phyloP scores from a whole-genome alignment of 2,113 vertebrate species.

The Riparia riparia region DNA sequence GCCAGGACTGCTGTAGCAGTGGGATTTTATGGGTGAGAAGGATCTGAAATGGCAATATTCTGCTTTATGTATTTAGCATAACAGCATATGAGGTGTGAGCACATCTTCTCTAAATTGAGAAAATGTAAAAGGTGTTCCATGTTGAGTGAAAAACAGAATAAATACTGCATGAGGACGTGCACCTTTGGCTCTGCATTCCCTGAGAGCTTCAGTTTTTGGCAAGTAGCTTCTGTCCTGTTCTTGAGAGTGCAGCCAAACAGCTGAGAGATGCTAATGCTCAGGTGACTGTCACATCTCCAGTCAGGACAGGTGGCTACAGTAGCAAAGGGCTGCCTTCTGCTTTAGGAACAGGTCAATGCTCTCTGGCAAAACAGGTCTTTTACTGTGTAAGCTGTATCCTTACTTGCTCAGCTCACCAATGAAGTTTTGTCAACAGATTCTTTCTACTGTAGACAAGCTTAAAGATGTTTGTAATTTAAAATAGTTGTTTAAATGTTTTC shows the following conservation, averaged over 20 bases:
- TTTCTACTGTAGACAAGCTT: not conserved
- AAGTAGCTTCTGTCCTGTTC: not conserved
- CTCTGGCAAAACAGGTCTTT: not conserved
- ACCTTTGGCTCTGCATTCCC: not conserved
- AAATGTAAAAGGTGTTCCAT: not conserved
- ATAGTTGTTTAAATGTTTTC: not conserved
- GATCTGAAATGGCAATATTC: not conserved
- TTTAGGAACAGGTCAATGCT: not conserved
- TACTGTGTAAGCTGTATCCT: not conserved
- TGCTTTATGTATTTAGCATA: not conserved
- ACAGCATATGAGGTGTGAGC: not conserved
- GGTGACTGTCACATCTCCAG: not conserved
- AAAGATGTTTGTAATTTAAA: not conserved
- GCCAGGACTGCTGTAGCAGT: not conserved
- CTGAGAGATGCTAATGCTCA: not conserved
- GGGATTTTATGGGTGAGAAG: not conserved
- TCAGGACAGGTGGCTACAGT: not conserved
- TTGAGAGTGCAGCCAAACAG: not conserved
- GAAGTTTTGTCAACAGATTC: not conserved
- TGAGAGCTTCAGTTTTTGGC: not conserved
- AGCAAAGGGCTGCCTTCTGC: not conserved
- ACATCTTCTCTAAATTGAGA: not conserved
- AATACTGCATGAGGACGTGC: not conserved
- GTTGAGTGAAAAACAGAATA: not conserved
- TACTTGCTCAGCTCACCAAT: not conserved